Base-by-base conservation (phyloP, 2,888 invertebrate species). In the Nomada flava region DNA sequence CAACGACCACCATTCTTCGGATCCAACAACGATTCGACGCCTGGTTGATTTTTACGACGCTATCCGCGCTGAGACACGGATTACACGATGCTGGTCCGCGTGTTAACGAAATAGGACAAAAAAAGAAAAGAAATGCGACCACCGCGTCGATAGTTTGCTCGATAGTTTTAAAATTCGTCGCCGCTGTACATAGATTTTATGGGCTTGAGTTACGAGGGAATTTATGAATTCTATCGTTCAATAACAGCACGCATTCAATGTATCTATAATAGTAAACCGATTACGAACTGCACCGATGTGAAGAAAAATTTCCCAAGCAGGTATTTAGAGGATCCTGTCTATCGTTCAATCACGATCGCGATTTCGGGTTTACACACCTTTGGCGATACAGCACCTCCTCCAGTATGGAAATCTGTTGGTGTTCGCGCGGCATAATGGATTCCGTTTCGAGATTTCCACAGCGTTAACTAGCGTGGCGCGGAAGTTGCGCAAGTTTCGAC, bases 391-490 rank as follows among this genome's bases (percentile, higher is more conserved):
- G 26, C 26, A 26, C 10, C 26, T 10, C 50, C 4, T 64, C 29
- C 18, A 18, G 15, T 23, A 60, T 52, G 50, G 70, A 60, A 71
- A 62, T 52, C 70, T 59, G 47, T 47, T 13, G 18, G 29, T 18
- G 59, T 70, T 47, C 59, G 50, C 36, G 53, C 23, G 18, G 53
- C 71, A 53, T 72, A 72, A 72, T 63, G 71, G 52, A 72, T 72
- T 72, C 71, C 42, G 71, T 72, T 72, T 72, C 62, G 62, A 62
- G 71, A 63, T 72, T 72, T 72, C 62, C 50, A 18, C 53, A 15
- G 52, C 53, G 71, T 63, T 72, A 72, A 72, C 71, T 63, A 63
- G 71, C 53, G 53, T 15, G 53, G 63, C 71, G 52, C 29, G 36
- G 53, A 72, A 72, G 53, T 63, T 72, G 53, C 42, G 23, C 62